Conservation (phyloP, 2,113 vertebrate species). For the Takifugu flavidus region DNA sequence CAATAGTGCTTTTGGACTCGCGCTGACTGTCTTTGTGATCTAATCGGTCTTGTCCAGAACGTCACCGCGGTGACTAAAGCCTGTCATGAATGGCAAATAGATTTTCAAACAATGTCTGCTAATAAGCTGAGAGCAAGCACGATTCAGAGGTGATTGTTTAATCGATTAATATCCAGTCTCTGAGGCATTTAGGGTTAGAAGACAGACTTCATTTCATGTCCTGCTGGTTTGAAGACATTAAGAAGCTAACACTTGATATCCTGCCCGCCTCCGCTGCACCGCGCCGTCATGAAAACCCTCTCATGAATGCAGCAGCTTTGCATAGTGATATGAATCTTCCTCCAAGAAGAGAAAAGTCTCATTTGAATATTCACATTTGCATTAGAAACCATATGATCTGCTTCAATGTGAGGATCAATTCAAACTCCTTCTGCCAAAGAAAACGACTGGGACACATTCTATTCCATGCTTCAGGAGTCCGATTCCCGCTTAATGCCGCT, state of each 20-base stretch:
- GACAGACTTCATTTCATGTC: slow-evolving; percentile 50
- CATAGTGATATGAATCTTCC: neutral
- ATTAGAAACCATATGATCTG: neutral
- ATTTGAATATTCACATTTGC: slow-evolving; percentile 18
- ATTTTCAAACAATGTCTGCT: slow-evolving; percentile 73
- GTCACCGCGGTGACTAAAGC: slow-evolving; percentile 54
- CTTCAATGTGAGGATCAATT: slow-evolving; percentile 8
- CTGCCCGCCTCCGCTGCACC: neutral
- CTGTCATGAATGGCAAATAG: slow-evolving; percentile 72
- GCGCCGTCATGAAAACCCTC: slow-evolving; percentile 7
- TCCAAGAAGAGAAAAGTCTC: neutral
- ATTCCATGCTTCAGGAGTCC: slow-evolving; percentile 11
- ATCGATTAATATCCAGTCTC: slow-evolving; percentile 63
- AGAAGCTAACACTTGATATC: slow-evolving; percentile 22
- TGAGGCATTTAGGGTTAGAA: slow-evolving; percentile 38
- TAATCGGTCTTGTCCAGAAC: slow-evolving; percentile 47
- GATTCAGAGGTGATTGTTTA: slow-evolving; percentile 67
- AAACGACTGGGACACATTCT: slow-evolving; percentile 18
- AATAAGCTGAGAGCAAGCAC: slow-evolving; percentile 75
- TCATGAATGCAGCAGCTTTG: slow-evolving; percentile 3
- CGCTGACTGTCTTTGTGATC: slow-evolving; percentile 8
- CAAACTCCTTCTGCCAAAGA: slow-evolving; percentile 9
- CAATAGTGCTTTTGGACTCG: slow-evolving; percentile 14
- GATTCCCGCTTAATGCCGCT: slow-evolving; percentile 25
- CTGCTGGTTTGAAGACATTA: slow-evolving; percentile 44